Evolutionary conservation across 2,797 vertebrate species (phyloP).

Genomic region (Leucoraja ocellata): DNA sequence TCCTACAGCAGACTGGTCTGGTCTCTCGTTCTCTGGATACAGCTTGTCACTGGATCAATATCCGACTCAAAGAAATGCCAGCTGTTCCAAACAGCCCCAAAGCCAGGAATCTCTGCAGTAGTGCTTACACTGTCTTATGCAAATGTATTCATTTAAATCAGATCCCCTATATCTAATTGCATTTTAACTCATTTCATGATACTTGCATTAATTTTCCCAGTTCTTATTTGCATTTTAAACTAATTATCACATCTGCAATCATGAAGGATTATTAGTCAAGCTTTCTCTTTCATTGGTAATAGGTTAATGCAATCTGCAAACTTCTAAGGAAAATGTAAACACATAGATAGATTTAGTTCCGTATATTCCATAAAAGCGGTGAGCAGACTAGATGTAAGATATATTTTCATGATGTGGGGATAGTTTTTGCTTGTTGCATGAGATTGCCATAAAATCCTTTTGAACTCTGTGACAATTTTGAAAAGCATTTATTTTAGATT

Average conservation of each 20-base stretch:
- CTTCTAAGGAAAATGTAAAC: neutral
- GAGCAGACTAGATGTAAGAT: neutral
- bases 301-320: neutral
- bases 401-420: neutral
- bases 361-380: neutral
- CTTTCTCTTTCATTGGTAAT: neutral
- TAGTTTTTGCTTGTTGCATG: neutral
- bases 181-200: neutral
- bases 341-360: neutral
- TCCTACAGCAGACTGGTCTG: no score
- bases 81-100: neutral
- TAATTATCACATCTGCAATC: neutral
- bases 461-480: neutral
- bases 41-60: no score
- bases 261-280: neutral
- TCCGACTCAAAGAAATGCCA: neutral
- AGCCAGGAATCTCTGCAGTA: neutral
- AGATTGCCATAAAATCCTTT: neutral
- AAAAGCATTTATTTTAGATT: neutral
- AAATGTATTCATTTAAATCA: constrained; percentile 10
- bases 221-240: neutral
- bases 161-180: neutral
- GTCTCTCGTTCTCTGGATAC: no score
- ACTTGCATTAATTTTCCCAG: neutral
- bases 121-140: neutral